These are phyloP conservation scores for Endomychus coccineus DNA, from an alignment of 2,888 invertebrate genomes.

Conservation along the genomic window DNA sequence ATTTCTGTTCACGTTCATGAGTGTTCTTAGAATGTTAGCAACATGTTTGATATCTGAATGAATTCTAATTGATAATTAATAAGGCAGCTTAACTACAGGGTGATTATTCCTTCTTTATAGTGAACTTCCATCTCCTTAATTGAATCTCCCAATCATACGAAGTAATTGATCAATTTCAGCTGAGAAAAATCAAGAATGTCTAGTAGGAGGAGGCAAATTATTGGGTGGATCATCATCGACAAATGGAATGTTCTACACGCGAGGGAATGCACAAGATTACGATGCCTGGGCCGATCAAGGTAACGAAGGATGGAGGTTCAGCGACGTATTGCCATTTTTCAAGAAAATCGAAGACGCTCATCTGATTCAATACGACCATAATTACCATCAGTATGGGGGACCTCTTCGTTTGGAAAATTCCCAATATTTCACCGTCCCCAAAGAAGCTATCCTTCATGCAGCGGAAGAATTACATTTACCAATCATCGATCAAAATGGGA, in stretches of 20 bases:
- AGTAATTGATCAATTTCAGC: slow-evolving; percentile 25
- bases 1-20: too few species aligned
- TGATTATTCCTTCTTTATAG: too few species aligned
- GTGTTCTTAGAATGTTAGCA: too few species aligned
- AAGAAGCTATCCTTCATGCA: slow-evolving; percentile 48
- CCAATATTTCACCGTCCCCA: slow-evolving; percentile 20
- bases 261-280: slow-evolving; percentile 65
- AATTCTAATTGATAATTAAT: too few species aligned
- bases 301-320: slow-evolving; percentile 66
- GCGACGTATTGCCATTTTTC: slow-evolving; percentile 68
- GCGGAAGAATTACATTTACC: slow-evolving; percentile 54
- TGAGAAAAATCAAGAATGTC: slow-evolving; percentile 29
- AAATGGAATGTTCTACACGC: slow-evolving; percentile 74
- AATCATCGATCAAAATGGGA: slow-evolving; percentile 55
- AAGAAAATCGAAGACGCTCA: slow-evolving; percentile 68
- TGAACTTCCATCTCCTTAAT: too few species aligned
- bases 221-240: slow-evolving; percentile 75
- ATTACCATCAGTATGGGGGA: slow-evolving; percentile 52
- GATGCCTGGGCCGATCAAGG: slow-evolving; percentile 67
- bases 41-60: too few species aligned
- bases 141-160: too few species aligned
- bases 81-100: too few species aligned
- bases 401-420: slow-evolving; percentile 48
- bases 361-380: slow-evolving; percentile 50
- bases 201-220: slow-evolving; percentile 54